A percentile compares a stretch with the other conserved stretches of the same genome.
Conservation (phyloP, 2,888 invertebrate genomes). For the Plagodis dolabraria region DNA sequence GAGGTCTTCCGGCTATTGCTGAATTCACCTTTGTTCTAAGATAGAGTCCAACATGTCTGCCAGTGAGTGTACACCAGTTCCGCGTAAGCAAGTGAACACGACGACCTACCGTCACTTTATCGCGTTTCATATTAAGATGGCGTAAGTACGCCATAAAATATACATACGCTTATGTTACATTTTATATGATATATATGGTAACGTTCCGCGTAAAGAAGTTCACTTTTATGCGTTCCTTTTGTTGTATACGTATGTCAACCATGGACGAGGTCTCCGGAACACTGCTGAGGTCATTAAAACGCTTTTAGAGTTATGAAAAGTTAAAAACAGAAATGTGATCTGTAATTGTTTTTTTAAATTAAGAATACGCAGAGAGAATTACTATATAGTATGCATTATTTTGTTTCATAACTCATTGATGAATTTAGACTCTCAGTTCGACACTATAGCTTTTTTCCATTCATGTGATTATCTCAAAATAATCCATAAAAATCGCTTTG, state of each 20-base stretch:
- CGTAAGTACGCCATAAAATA: constrained; percentile 47
- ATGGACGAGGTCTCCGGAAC: not conserved
- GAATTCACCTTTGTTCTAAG: no score
- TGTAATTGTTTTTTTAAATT: no score
- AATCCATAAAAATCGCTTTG: no score
- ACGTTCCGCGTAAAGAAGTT: constrained; percentile 27
- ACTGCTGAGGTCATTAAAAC: not conserved
- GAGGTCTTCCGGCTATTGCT: no score
- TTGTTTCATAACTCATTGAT: no score
- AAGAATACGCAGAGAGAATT: no score
- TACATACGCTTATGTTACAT: constrained; percentile 36
- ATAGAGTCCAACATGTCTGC: not conserved
- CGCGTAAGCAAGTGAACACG: not conserved
- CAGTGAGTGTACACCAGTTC: not conserved
- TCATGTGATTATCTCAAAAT: no score
- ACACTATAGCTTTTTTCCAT: no score
- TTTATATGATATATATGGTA: constrained; percentile 36
- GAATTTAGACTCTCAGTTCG: no score
- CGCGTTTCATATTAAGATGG: constrained; percentile 53
- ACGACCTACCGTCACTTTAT: constrained; percentile 41
- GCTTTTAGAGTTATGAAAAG: no score
- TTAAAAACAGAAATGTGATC: no score
- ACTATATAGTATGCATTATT: no score
- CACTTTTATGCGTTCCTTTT: constrained; percentile 23
- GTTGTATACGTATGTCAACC: not conserved